Evolutionary conservation across 2,113 vertebrate species (phyloP), one percentile per base, ranked within the genome.

Genomic region (Pelobates fuscus): DNA sequence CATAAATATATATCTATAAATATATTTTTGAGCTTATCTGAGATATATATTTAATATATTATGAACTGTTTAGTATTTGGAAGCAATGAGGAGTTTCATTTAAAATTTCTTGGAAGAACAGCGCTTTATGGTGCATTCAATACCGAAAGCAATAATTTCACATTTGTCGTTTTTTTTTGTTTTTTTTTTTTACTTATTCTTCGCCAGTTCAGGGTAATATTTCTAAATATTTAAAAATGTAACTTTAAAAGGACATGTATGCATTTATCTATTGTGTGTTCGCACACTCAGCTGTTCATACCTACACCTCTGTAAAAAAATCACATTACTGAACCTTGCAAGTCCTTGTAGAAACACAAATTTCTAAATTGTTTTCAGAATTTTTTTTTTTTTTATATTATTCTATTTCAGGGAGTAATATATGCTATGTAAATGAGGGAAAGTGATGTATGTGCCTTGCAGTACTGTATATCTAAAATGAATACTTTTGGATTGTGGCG

Each of bases 361-460:
- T 90, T 91, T 90, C 79, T 88, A 87, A 87, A 26, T 86, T 87
- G 78, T 83, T 88, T 81, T 80, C 54, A 84, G 80, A 64, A 83
- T 88, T 90, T 87, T 77, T 63, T 82, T 41, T 62, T 88, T 90
- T 87, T 77, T 63, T 83, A n/a, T n/a, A 46, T 54, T 87, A 82
- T 85, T 83, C 79, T 80, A 83, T 88, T 92, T 91, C 90, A 91
- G 91, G 91, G 90, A 90, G 61, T 90, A 77, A 37, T 82, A 81
- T 89, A 80, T 89, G 82, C 73, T 87, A 59, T 87, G 81, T 85
- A 72, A 83, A 82, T 84, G 81, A 82, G 80, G 89, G 79, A 72
- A 81, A 81, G 81, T 83, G 83, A 70, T 93, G 82, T 91, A 89
- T 88, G 91, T 93, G 91, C 91, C 91, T 93, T 93, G 91, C 82